A percentile compares a stretch with the other conserved stretches of the same genome.
phyloP scores from a whole-genome alignment of 2,888 invertebrate genomes.

The Seira sanloemensis region DNA sequence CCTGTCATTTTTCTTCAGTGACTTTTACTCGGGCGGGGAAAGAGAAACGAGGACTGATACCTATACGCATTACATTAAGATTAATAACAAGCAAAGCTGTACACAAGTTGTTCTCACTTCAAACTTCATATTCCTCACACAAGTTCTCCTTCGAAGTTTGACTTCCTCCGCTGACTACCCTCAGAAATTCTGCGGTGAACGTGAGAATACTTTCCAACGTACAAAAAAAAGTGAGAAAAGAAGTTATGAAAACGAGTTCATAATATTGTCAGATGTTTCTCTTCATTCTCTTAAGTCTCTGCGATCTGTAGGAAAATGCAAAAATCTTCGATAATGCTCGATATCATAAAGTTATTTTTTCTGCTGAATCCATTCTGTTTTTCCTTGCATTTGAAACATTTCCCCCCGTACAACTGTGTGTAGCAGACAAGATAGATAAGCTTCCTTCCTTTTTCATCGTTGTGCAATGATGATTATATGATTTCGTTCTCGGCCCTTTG shows the following conservation, averaged over 20 bases:
- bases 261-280: background rate
- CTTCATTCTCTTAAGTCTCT: background rate
- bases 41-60: background rate
- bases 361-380: conserved; percentile 16
- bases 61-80: conserved; percentile 15
- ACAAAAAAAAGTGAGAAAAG: background rate
- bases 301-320: background rate
- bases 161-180: background rate
- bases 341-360: background rate
- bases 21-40: background rate
- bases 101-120: too few relatives aligned
- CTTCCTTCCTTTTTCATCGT: background rate
- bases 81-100: background rate
- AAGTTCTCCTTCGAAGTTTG: too few relatives aligned
- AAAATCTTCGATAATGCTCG: background rate
- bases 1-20: background rate
- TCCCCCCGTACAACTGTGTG: background rate
- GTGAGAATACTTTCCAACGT: background rate
- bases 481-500: background rate
- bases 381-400: conserved; percentile 11
- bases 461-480: background rate
- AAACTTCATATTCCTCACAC: too few relatives aligned
- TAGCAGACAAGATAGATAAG: background rate
- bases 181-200: background rate
- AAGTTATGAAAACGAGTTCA: background rate